Evolutionary conservation across 2,888 invertebrate species (phyloP), one percentile per base, ranked within the genome.

Genomic region (Lagria hirta): DNA sequence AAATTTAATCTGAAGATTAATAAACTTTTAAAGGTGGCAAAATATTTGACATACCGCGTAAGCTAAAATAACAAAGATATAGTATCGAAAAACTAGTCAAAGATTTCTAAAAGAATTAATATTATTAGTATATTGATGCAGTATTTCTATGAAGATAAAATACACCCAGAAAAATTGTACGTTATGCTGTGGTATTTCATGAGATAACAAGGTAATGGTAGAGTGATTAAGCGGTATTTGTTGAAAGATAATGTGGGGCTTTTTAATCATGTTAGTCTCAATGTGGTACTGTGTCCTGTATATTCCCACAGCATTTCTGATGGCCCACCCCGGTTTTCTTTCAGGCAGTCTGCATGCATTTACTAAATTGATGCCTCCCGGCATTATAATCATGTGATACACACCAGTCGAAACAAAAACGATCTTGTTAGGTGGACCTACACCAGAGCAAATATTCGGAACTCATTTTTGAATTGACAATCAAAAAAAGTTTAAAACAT

Each of bases 351-450:
- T 37, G 43, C 36, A 32, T 43, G 32, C 44, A 44, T 38, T 44
- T 44, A 44, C 44, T 22, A 44, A 44, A 44, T 44, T 44, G 44
- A 33, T 44, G 44, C 32, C 44, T 17, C n/a, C 16, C 13, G 44
- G 44, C 44, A 16, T n/a, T 10, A 18, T 38, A 44, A 44, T 44
- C 38, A 43, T 43, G 36, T 43, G 43, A 37, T 43, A 43, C 43
- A 14, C 22, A 18, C 36, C 36, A 32, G 37, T 30, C 14, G 13
- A 37, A 30, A 43, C 43, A 36, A 36, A 35, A 35, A 36, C 30
- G 24, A 28, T 36, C 36, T 37, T 43, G 30, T 43, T 43, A 36
- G 37, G 23, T 26, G 35, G 43, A 43, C 43, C 43, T 43, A 43
- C 43, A 43, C 36, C 43, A 14, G 6, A 21, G 43, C 5, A 41